Evolutionary conservation across 1,140 invertebrate genomes (phyloP).

Genomic region (Drosophila subpulchrella): DNA sequence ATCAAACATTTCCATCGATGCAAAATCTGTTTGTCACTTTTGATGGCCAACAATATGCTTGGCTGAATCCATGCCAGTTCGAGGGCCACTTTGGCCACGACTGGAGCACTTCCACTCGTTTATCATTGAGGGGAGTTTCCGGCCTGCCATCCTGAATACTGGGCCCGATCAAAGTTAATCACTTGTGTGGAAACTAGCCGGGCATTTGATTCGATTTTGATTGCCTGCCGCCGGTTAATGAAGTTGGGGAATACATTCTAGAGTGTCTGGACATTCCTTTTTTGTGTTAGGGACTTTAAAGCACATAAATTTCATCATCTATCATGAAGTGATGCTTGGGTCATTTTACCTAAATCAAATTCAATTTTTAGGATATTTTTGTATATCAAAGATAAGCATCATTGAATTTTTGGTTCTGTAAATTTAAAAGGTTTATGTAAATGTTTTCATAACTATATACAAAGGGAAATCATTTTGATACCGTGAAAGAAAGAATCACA

Average conservation of each 20-base stretch:
- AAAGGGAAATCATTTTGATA: too few relatives aligned
- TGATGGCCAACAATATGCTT: conserved; percentile 28
- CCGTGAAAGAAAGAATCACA: too few relatives aligned
- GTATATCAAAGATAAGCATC: too few relatives aligned
- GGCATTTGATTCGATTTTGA: conserved; percentile 39
- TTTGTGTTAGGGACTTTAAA: conserved; percentile 3
- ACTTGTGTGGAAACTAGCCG: conserved; percentile 42
- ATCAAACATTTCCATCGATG: conserved; percentile 68
- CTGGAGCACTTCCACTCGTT: conserved; percentile 32
- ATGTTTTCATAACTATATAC: too few relatives aligned
- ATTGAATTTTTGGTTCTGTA: too few relatives aligned
- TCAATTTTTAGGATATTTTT: too few relatives aligned
- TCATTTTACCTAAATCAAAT: too few relatives aligned
- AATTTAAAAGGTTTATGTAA: too few relatives aligned
- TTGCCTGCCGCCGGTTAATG: conserved; percentile 30
- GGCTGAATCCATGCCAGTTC: conserved; percentile 28
- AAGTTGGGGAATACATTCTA: conserved; percentile 34
- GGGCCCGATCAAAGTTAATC: conserved; percentile 47
- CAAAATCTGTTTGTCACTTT: conserved; percentile 52
- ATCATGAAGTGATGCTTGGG: too few relatives aligned
- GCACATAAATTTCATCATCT: too few relatives aligned
- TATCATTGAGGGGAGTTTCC: conserved; percentile 43
- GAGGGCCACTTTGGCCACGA: conserved; percentile 31
- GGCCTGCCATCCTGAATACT: conserved; percentile 17
- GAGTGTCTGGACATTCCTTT: neutral